Conservation (phyloP, 2,888 invertebrate genomes). For the Adelognathus sp. region DNA sequence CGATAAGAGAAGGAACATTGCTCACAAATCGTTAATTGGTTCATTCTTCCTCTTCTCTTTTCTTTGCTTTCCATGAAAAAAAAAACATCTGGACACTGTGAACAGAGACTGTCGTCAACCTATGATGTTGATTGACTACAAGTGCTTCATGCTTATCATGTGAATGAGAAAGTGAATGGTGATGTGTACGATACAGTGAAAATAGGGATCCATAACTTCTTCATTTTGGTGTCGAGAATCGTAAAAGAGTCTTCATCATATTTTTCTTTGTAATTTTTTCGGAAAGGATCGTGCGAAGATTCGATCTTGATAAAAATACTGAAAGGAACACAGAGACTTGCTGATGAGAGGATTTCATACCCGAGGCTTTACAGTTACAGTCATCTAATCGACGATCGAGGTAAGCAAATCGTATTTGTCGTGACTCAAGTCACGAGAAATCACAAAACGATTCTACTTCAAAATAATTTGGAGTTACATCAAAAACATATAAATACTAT, state of each 20-base stretch:
- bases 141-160: conserved; percentile 26
- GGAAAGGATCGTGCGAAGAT: not conserved
- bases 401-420: conserved; percentile 60
- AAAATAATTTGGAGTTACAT: no score
- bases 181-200: conserved; percentile 7
- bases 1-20: not conserved
- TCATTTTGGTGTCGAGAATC: not conserved
- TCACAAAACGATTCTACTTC: not conserved
- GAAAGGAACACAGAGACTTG: not conserved
- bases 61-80: not conserved
- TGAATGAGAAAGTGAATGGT: conserved; percentile 26
- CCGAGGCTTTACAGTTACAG: conserved; percentile 46
- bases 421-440: not conserved
- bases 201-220: not conserved
- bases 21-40: not conserved
- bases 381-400: conserved; percentile 61
- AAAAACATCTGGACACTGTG: not conserved
- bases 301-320: not conserved
- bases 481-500: no score
- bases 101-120: conserved; percentile 2
- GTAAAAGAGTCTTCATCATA: not conserved
- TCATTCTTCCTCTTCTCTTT: not conserved
- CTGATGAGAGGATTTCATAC: conserved; percentile 15
- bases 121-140: not conserved
- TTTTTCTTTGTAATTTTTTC: not conserved